Conservation (phyloP, 2,797 vertebrate genomes). For the Gymnocypris eckloni region DNA sequence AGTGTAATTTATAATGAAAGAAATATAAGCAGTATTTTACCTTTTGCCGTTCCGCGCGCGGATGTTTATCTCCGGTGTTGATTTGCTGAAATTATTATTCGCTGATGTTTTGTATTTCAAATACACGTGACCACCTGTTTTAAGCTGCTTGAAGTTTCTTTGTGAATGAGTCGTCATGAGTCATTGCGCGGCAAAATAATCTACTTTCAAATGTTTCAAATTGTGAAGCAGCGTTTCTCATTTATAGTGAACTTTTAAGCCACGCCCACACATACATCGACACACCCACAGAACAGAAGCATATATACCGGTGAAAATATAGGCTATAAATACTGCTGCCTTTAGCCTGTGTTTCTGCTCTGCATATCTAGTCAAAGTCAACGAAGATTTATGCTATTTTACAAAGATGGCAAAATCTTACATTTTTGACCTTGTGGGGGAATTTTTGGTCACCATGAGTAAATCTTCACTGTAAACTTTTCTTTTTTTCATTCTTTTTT, state of each 20-base stretch:
- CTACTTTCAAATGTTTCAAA: slow-evolving; percentile 8
- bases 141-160: background rate
- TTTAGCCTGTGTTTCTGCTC: background rate
- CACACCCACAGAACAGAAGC: slow-evolving; percentile 3
- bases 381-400: background rate
- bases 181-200: background rate
- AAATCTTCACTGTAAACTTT: background rate
- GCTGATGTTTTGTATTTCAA: background rate
- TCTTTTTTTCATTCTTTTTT: background rate
- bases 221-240: slow-evolving; percentile 29
- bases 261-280: slow-evolving; percentile 36
- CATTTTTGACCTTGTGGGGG: background rate
- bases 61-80: slow-evolving; percentile 5
- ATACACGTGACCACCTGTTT: background rate
- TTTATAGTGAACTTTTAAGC: slow-evolving; percentile 59
- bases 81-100: slow-evolving; percentile 2
- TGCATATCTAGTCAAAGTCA: background rate
- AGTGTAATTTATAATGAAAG: background rate
- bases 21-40: background rate
- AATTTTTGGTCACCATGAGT: background rate
- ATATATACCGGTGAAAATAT: background rate
- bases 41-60: background rate
- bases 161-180: background rate
- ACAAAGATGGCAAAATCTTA: background rate
- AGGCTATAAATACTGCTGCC: background rate